Conservation (phyloP, 2,113 vertebrate genomes). For the Gymnarchus niloticus region DNA sequence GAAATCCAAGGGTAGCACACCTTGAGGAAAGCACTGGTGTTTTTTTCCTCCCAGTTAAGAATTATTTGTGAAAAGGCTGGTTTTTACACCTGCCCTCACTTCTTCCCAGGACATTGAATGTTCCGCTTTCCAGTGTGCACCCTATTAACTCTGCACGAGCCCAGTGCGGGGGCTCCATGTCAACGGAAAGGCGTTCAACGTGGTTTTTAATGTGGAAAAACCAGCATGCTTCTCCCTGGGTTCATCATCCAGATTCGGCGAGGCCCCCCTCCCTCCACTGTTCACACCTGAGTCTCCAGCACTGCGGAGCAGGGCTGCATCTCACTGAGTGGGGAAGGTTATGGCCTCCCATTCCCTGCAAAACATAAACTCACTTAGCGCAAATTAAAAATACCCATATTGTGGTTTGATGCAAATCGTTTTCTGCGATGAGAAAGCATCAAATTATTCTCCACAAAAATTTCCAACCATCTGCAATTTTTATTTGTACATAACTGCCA, state of each 20-base stretch:
- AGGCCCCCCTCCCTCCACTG: not conserved
- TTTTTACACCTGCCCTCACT: not conserved
- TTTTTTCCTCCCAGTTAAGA: not conserved
- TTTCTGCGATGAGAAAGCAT: not conserved
- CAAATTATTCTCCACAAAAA: not conserved
- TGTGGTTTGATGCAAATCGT: not conserved
- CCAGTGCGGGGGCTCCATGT: not conserved
- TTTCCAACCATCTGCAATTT: not conserved
- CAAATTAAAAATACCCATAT: conserved; percentile 14
- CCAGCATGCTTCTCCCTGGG: not conserved
- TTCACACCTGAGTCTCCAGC: not conserved
- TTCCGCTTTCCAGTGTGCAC: not conserved
- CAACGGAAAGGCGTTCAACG: not conserved
- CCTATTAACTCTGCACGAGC: not conserved
- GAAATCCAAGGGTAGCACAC: too few relatives aligned
- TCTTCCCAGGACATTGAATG: not conserved
- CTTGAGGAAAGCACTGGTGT: not conserved
- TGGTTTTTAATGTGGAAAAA: not conserved
- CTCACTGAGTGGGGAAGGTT: not conserved
- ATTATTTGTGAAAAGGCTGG: conserved; percentile 3
- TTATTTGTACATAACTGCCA: not conserved
- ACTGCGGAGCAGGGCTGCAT: not conserved
- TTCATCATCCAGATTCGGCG: not conserved
- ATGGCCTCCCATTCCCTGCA: not conserved
- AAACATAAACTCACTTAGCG: not conserved